Percentiles rank a stretch among this genome's conserved stretches.
Conservation (phyloP, 2,888 invertebrate genomes). For the Tanytarsus gracilentus region DNA sequence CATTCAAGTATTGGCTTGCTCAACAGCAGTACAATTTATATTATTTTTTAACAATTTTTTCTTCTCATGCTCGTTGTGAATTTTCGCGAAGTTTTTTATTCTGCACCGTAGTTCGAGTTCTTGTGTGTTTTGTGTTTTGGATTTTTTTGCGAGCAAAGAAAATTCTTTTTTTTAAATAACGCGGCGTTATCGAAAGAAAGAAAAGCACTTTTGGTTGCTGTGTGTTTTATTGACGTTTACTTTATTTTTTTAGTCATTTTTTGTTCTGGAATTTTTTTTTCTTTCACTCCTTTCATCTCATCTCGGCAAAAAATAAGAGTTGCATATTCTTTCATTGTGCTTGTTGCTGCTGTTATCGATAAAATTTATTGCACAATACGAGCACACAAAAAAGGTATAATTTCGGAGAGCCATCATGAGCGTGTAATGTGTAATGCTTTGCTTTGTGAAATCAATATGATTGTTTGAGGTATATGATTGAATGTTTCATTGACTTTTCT, state of each 20-base stretch:
- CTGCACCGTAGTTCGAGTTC: background rate
- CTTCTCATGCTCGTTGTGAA: background rate
- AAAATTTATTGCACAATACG: slow-evolving; percentile 20
- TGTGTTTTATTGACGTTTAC: slow-evolving; percentile 23
- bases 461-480: slow-evolving; percentile 16
- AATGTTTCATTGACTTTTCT: slow-evolving; percentile 19
- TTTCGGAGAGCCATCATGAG: slow-evolving; percentile 8
- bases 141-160: background rate
- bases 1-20: slow-evolving; percentile 28
- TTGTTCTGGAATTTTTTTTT: slow-evolving; percentile 4
- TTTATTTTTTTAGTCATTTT: background rate
- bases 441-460: slow-evolving; percentile 17
- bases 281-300: background rate
- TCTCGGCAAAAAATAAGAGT: no score
- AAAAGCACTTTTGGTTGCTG: background rate
- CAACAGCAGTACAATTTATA: slow-evolving; percentile 26
- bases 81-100: slow-evolving; percentile 11
- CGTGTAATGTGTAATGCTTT: slow-evolving; percentile 8
- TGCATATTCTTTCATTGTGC: no score
- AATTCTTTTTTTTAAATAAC: background rate
- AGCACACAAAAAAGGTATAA: background rate
- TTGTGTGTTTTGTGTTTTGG: background rate
- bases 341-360: slow-evolving; percentile 17
- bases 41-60: slow-evolving; percentile 25
- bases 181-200: slow-evolving; percentile 7